Evolutionary conservation across 1,140 invertebrate genomes (phyloP).

Genomic region (Drosophila saltans): DNA sequence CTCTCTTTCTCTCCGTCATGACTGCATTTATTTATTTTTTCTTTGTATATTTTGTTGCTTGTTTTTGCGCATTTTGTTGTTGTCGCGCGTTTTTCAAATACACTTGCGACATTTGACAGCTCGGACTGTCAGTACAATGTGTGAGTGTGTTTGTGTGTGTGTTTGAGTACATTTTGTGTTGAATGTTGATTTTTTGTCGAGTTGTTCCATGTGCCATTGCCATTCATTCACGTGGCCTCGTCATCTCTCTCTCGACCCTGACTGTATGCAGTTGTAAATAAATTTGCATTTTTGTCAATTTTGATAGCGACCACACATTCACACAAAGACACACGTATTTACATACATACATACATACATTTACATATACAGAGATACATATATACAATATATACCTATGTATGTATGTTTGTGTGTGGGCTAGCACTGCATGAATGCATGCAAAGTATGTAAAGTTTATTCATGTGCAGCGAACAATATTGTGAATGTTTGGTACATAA

Average conservation of each 20-base stretch:
- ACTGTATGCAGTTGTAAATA: constrained; percentile 70
- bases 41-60: constrained; percentile 22
- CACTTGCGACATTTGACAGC: constrained; percentile 77
- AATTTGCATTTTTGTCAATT: constrained; percentile 81
- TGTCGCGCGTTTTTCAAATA: constrained; percentile 71
- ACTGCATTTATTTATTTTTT: constrained; percentile 20
- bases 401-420: constrained; percentile 3
- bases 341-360: too few relatives aligned
- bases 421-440: constrained; percentile 48
- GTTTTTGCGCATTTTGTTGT: constrained; percentile 71
- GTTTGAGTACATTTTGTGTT: constrained; percentile 19
- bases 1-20: not conserved
- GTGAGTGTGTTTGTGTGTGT: constrained; percentile 12
- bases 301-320: constrained; percentile 60
- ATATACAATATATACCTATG: not conserved
- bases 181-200: constrained; percentile 69
- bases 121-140: constrained; percentile 64
- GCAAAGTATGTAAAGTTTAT: constrained; percentile 69
- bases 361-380: not conserved
- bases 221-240: constrained; percentile 65
- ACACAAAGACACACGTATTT: constrained; percentile 16
- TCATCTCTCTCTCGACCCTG: constrained; percentile 44
- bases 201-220: constrained; percentile 61
- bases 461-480: constrained; percentile 32
- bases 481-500: constrained; percentile 1